Conservation (phyloP, 2,888 invertebrate species). For the Julus scandinavius region DNA sequence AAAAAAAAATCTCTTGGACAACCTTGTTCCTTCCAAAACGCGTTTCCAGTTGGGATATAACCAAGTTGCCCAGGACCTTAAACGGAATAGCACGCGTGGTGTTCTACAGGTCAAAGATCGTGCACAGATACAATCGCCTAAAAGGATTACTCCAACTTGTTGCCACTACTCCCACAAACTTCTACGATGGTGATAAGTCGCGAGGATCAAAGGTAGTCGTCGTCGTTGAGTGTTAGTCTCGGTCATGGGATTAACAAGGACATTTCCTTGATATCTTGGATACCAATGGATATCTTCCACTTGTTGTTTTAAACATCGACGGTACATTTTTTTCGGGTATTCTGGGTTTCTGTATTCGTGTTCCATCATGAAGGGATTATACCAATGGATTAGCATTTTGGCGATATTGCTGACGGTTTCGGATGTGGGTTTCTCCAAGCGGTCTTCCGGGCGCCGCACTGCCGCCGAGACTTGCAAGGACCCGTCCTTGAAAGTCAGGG, state of each 20-base stretch:
- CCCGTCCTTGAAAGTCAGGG: slow-evolving; percentile 53
- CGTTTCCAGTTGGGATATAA: not conserved
- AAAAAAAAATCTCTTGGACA: not conserved
- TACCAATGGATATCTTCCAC: not conserved
- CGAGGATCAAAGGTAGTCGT: not conserved
- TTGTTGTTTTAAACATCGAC: not conserved
- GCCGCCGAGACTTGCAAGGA: slow-evolving; percentile 26
- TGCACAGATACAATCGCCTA: not conserved
- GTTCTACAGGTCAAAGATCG: not conserved
- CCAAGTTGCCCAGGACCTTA: not conserved
- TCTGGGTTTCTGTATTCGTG: not conserved
- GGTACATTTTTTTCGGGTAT: not conserved
- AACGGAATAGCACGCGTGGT: not conserved
- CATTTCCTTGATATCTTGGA: not conserved
- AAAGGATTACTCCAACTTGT: not conserved
- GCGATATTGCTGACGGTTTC: not conserved
- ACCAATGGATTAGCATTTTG: not conserved
- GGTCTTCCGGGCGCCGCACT: not conserved
- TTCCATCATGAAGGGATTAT: not conserved
- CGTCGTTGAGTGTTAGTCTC: not conserved
- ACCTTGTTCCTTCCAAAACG: not conserved
- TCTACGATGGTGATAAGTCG: not conserved
- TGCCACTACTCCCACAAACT: not conserved
- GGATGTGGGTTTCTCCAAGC: not conserved
- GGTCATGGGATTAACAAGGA: not conserved